Conservation (phyloP, 2,888 invertebrate genomes). For the Hirtodrosophila confusa region DNA sequence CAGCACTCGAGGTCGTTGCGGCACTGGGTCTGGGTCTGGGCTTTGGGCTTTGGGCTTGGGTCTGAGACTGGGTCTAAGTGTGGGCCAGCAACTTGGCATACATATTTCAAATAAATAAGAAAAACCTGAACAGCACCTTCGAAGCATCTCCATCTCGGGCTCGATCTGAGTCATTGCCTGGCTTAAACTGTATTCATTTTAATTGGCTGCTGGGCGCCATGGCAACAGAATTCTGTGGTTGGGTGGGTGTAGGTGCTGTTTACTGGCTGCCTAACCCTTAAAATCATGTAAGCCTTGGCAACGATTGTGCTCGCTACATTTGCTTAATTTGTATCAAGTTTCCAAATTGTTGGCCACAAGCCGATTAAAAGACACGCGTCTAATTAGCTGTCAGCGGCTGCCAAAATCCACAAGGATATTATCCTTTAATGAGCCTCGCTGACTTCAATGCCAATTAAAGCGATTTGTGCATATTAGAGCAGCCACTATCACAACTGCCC, state of each 20-base stretch:
- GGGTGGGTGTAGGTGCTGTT: slow-evolving; percentile 17
- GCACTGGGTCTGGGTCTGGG: slow-evolving; percentile 24
- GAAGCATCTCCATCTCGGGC: slow-evolving; percentile 16
- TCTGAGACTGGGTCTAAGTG: slow-evolving; percentile 6
- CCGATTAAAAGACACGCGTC: slow-evolving; percentile 61
- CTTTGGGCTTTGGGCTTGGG: slow-evolving; percentile 10
- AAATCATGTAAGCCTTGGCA: slow-evolving; percentile 36
- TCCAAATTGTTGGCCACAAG: slow-evolving; percentile 53
- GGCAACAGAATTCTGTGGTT: slow-evolving; percentile 33
- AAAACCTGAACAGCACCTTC: slow-evolving; percentile 19
- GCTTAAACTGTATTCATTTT: slow-evolving; percentile 44
- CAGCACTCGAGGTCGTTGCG: slow-evolving; percentile 61
- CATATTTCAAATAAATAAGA: slow-evolving; percentile 12
- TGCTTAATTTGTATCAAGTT: slow-evolving; percentile 67
- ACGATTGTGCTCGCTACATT: slow-evolving; percentile 39
- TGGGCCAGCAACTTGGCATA: slow-evolving; percentile 40
- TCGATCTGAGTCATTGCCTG: slow-evolving; percentile 17
- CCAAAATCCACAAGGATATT: slow-evolving; percentile 47
- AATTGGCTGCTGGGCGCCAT: slow-evolving; percentile 63
- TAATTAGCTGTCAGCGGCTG: slow-evolving; percentile 59
- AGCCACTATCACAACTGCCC: slow-evolving; percentile 1
- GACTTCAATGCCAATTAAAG: slow-evolving; percentile 57
- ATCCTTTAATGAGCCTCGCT: slow-evolving; percentile 61
- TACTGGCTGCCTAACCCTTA: slow-evolving; percentile 41
- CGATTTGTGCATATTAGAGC: slow-evolving; percentile 51